Percentiles rank a stretch among this genome's conserved stretches.
Conservation (phyloP, 2,113 vertebrate species). For the Cygnus buccinator region DNA sequence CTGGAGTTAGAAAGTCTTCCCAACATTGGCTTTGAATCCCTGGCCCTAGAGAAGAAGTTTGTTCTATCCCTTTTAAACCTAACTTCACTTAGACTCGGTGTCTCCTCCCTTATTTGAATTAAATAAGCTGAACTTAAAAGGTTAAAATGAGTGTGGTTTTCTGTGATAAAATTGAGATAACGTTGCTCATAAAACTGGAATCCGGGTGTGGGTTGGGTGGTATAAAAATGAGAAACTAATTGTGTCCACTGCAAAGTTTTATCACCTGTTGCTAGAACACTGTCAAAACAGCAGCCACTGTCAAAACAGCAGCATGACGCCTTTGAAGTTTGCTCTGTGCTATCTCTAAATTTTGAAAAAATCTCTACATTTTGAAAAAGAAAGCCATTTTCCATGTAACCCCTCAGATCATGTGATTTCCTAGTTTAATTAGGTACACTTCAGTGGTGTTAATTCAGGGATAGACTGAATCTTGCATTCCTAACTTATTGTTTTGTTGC, state of each 20-base stretch:
- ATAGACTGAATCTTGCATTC: not conserved
- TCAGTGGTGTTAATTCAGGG: not conserved
- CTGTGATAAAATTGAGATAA: not conserved
- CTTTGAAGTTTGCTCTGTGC: not conserved
- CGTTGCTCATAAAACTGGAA: not conserved
- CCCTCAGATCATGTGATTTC: not conserved
- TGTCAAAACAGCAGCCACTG: not conserved
- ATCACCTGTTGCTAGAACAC: not conserved
- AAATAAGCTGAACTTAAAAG: not conserved
- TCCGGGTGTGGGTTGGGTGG: not conserved
- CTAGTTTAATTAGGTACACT: not conserved
- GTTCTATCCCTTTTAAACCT: not conserved
- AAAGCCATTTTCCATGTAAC: not conserved
- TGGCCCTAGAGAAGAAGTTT: not conserved
- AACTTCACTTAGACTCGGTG: not conserved
- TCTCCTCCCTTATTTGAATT: slow-evolving; percentile 18
- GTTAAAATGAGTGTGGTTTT: not conserved
- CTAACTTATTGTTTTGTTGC: not conserved
- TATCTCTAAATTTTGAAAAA: not conserved
- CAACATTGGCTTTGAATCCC: not conserved
- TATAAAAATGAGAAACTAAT: not conserved
- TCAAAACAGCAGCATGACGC: not conserved
- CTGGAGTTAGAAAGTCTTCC: not conserved
- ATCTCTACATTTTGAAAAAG: not conserved
- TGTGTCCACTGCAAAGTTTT: not conserved